Evolutionary conservation across 2,797 vertebrate species (phyloP).

Genomic region (Xiphorhynchus erythropygius): DNA sequence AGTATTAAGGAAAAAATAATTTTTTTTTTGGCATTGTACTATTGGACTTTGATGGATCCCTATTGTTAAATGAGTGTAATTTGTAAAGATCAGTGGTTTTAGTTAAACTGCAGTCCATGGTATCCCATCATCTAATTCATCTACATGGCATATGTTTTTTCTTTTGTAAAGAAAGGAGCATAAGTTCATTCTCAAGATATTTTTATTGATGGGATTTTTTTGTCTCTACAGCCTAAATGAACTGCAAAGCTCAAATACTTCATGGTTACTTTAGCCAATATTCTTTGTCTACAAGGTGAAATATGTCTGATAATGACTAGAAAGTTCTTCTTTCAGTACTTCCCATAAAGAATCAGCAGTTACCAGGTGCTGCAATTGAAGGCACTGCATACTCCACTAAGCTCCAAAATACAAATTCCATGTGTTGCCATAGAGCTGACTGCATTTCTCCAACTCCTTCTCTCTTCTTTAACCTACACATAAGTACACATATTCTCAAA

Average conservation of each 20-base stretch:
- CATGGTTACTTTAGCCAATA: conserved; percentile 17
- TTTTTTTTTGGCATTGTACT: conserved; percentile 41
- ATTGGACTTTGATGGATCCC: conserved; percentile 63
- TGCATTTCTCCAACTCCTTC: neutral
- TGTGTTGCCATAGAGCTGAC: neutral
- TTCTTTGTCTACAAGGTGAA: conserved; percentile 38
- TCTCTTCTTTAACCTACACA: neutral
- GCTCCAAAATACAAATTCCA: neutral
- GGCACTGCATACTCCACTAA: neutral
- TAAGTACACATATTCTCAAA: neutral
- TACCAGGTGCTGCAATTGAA: neutral
- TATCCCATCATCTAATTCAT: conserved; percentile 54
- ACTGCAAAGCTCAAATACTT: conserved; percentile 33
- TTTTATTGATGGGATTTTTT: neutral
- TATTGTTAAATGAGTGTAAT: conserved; percentile 68
- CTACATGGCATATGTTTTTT: conserved; percentile 18
- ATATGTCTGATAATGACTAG: conserved; percentile 26
- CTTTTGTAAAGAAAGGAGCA: conserved; percentile 39
- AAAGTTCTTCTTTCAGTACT: neutral
- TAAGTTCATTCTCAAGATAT: conserved; percentile 33
- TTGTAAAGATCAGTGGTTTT: conserved; percentile 73
- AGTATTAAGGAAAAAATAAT: neutral
- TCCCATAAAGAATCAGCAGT: neutral
- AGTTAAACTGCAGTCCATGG: conserved; percentile 46
- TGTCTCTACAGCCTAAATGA: neutral